Evolutionary conservation across 2,113 vertebrate species (phyloP).

Genomic region (Leuciscus idus): DNA sequence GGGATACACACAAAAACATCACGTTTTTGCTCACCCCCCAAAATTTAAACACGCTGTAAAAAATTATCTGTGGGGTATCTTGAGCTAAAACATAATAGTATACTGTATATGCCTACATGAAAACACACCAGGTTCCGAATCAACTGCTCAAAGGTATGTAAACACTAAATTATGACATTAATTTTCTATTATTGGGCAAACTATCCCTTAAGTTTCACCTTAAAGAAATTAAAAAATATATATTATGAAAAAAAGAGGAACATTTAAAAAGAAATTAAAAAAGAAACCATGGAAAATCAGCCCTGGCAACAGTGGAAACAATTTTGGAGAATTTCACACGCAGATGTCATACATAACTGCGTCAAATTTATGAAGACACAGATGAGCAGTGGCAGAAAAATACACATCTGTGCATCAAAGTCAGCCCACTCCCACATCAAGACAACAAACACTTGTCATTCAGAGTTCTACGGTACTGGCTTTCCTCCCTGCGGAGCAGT

Average conservation of each 20-base stretch:
- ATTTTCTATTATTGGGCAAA: too few species aligned
- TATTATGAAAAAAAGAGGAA: conserved; percentile 8
- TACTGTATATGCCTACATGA: neutral
- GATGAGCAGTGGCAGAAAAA: conserved; percentile 9
- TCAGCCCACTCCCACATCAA: conserved; percentile 13
- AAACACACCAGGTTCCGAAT: neutral
- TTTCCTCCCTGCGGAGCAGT: conserved; percentile 30
- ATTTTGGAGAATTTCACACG: conserved; percentile 4
- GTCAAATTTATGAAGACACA: conserved; percentile 27
- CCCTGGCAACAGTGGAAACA: neutral
- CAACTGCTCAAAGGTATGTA: neutral
- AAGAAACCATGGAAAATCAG: conserved; percentile 1
- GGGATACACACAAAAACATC: too few species aligned
- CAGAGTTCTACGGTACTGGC: conserved; percentile 6
- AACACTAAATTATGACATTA: neutral
- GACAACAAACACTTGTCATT: conserved; percentile 21
- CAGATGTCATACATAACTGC: conserved; percentile 26
- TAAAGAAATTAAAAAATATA: too few species aligned
- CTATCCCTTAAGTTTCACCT: neutral
- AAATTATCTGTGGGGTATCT: too few species aligned
- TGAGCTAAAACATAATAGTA: too few species aligned
- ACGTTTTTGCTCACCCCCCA: too few species aligned
- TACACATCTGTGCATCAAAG: conserved; percentile 25
- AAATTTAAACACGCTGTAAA: too few species aligned
- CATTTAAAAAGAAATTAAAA: neutral